phyloP scores from a whole-genome alignment of 2,113 vertebrate species.

The Chascanopsetta lugubris region DNA sequence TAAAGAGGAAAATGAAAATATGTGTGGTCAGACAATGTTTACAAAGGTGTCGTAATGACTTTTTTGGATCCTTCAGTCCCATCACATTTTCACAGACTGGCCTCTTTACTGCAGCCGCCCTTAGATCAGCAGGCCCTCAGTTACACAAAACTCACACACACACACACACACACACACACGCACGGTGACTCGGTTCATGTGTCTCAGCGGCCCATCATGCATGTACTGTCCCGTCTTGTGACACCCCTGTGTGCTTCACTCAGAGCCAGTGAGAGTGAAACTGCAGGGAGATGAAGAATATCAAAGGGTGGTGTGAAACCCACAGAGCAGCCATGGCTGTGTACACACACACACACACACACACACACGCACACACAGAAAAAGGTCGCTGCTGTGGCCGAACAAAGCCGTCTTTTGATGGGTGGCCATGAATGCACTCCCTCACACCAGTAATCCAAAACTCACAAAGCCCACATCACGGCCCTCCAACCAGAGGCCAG shows the following conservation, averaged over 20 bases:
- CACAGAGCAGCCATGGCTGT: conserved; percentile 55
- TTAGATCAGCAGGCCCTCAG: neutral
- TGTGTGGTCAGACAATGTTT: neutral
- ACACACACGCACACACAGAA: conserved; percentile 44
- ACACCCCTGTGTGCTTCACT: conserved; percentile 19
- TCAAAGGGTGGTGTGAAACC: conserved; percentile 79
- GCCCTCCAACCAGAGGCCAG: conserved; percentile 58
- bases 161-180: conserved; percentile 3
- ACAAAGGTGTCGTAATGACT: neutral
- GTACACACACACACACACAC: conserved; percentile 24
- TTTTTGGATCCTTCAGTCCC: neutral
- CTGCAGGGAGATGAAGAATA: conserved; percentile 77
- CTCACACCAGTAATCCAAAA: conserved; percentile 72
- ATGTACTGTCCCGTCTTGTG: conserved; percentile 24
- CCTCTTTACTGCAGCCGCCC: neutral
- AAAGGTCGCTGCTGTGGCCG: conserved; percentile 37
- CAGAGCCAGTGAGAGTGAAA: conserved; percentile 52
- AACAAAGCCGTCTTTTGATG: conserved; percentile 77
- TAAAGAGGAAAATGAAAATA: too few species aligned
- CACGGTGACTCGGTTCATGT: conserved; percentile 11
- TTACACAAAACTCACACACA: neutral
- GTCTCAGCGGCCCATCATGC: conserved; percentile 23
- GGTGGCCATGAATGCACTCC: conserved; percentile 59
- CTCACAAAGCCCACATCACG: conserved; percentile 46
- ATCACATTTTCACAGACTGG: neutral